Percentiles rank a stretch among this genome's conserved stretches.
Conservation (phyloP, 2,888 invertebrate genomes). For the Callinectes sapidus region DNA sequence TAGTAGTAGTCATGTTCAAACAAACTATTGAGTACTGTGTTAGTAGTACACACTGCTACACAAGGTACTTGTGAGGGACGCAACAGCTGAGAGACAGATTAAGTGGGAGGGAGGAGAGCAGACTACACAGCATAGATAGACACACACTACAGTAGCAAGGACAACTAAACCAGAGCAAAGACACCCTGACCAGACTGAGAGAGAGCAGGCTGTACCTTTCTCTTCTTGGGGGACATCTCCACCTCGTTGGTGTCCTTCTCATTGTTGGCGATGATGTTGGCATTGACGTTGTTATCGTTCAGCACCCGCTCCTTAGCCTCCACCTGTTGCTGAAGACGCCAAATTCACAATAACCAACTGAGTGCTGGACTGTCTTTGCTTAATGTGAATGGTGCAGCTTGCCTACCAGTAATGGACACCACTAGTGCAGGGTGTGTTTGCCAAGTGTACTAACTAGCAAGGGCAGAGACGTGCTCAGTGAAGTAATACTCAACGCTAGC, state of each 20-base stretch:
- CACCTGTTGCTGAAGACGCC: constrained; percentile 70
- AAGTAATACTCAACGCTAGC: constrained; percentile 65
- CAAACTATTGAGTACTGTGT: constrained; percentile 34
- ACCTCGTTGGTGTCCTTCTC: constrained; percentile 72
- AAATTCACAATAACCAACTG: constrained; percentile 70
- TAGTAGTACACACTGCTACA: constrained; percentile 46
- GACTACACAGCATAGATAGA: constrained; percentile 46
- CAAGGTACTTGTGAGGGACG: constrained; percentile 18
- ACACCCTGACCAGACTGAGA: constrained; percentile 70
- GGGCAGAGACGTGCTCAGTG: constrained; percentile 69
- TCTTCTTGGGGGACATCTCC: constrained; percentile 73
- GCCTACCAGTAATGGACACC: constrained; percentile 55
- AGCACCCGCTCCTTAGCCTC: constrained; percentile 72
- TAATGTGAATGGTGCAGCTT: constrained; percentile 68
- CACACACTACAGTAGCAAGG: constrained; percentile 65
- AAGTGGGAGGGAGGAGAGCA: constrained; percentile 49
- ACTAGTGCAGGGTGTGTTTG: constrained; percentile 70
- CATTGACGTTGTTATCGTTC: constrained; percentile 74
- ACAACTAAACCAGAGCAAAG: constrained; percentile 65
- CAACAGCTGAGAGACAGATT: constrained; percentile 42
- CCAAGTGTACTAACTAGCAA: constrained; percentile 64
- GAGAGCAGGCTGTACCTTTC: constrained; percentile 71
- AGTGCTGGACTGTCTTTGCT: constrained; percentile 68
- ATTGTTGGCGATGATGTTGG: constrained; percentile 73
- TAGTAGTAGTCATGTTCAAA: constrained; percentile 22